Percentiles rank a stretch among this genome's conserved stretches.
These are phyloP conservation scores for Hirtodrosophila duncani DNA, from an alignment of 2,888 invertebrate genomes.

Conservation along the genomic window DNA sequence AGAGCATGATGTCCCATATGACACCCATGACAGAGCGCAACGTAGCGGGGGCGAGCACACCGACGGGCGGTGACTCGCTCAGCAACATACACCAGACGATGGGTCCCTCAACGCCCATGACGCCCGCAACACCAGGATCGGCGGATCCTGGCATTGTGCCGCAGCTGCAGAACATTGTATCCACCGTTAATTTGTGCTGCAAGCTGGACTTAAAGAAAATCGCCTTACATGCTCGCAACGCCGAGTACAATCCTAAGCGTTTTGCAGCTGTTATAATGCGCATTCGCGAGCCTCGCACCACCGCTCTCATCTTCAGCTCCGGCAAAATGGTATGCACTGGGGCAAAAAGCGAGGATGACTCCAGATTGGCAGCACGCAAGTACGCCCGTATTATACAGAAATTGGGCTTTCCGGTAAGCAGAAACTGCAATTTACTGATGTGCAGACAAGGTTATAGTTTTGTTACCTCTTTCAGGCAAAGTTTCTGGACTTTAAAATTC, in stretches of 20 bases:
- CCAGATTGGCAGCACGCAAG: slow-evolving; percentile 87
- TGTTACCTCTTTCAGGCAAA: slow-evolving; percentile 82
- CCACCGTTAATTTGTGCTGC: slow-evolving; percentile 97
- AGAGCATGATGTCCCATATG: slow-evolving; percentile 92
- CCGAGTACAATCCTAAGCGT: slow-evolving; percentile 99
- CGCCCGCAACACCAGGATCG: slow-evolving; percentile 95
- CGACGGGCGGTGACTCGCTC: slow-evolving; percentile 52
- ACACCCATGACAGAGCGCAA: slow-evolving; percentile 80
- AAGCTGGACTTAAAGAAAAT: slow-evolving; percentile 97
- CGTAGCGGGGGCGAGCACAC: slow-evolving; percentile 20
- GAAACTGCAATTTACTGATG: neutral
- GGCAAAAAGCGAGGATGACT: slow-evolving; percentile 89
- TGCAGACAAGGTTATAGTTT: rapidly evolving
- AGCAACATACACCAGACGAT: slow-evolving; percentile 80
- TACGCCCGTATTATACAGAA: slow-evolving; percentile 92
- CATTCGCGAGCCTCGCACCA: slow-evolving; percentile 91
- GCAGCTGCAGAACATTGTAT: slow-evolving; percentile 93
- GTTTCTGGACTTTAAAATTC: slow-evolving; percentile 89
- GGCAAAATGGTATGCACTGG: slow-evolving; percentile 93
- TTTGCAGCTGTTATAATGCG: slow-evolving; percentile 99
- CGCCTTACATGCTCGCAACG: slow-evolving; percentile 97
- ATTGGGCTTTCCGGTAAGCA: slow-evolving; percentile 85
- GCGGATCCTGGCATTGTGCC: slow-evolving; percentile 96
- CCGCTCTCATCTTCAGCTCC: slow-evolving; percentile 87
- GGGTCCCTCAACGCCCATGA: slow-evolving; percentile 86